Conservation (phyloP, 92 coral and sea anemone genomes). For the Paramuricea clavata region DNA sequence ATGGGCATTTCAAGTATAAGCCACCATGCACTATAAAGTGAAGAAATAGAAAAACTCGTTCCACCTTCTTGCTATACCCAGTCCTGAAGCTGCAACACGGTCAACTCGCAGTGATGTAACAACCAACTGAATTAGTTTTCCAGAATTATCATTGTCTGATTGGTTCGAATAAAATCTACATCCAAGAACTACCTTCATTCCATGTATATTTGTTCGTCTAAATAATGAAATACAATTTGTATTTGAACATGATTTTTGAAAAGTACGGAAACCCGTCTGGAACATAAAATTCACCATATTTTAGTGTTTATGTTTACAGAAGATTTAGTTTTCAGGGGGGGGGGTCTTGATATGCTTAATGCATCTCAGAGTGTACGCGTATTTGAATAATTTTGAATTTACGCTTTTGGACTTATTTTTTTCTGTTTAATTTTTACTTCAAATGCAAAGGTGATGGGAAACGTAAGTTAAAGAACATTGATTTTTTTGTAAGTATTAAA, state of each 20-base stretch:
- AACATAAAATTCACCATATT: neutral
- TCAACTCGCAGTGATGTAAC: constrained; percentile 79
- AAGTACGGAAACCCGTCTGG: neutral
- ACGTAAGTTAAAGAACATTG: too few relatives aligned
- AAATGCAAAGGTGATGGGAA: too few relatives aligned
- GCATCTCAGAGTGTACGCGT: too few relatives aligned
- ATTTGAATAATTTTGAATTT: too few relatives aligned
- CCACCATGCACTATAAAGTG: neutral
- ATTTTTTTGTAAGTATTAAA: too few relatives aligned
- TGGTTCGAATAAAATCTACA: neutral
- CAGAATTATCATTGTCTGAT: constrained; percentile 14
- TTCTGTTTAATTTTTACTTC: neutral
- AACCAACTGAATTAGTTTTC: constrained; percentile 65
- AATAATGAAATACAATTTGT: neutral
- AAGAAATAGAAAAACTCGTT: neutral
- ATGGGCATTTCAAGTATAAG: too few relatives aligned
- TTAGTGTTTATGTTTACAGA: neutral
- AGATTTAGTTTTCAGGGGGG: neutral
- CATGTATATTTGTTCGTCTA: neutral
- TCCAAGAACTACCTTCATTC: neutral
- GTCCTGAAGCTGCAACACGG: constrained; percentile 76
- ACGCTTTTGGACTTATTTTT: too few relatives aligned
- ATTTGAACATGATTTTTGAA: neutral
- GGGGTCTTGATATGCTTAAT: too few relatives aligned
- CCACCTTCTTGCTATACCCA: constrained; percentile 77